These are phyloP conservation scores for Periophthalmus modestus DNA, from an alignment of 2,113 vertebrate species.

Conservation along the genomic window DNA sequence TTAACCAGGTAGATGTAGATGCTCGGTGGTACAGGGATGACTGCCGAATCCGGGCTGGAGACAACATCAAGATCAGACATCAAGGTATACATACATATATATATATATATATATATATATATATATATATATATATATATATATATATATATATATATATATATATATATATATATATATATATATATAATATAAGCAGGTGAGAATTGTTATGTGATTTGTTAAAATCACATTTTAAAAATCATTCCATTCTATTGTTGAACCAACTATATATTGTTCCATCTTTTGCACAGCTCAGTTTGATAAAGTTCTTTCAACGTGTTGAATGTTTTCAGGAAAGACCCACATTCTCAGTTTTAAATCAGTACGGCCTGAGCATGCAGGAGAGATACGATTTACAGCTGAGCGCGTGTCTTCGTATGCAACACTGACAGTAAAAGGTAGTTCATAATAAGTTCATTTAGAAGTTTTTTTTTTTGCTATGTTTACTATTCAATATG, in stretches of 20 bases:
- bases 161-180: no score
- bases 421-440: slow-evolving; percentile 87
- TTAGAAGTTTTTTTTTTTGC: background rate
- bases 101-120: no score
- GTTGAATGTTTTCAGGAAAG: slow-evolving; percentile 76
- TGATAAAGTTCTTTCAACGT: background rate
- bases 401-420: slow-evolving; percentile 87
- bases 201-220: background rate
- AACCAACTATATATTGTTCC: background rate
- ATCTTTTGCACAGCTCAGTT: background rate
- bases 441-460: slow-evolving; percentile 62
- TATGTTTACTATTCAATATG: background rate
- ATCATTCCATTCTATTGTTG: background rate
- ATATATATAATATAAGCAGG: no score
- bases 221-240: background rate
- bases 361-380: slow-evolving; percentile 83
- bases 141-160: no score
- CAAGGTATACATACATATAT: slow-evolving; percentile 75
- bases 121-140: background rate
- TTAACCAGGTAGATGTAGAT: slow-evolving; percentile 88
- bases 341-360: slow-evolving; percentile 78
- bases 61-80: slow-evolving; percentile 86
- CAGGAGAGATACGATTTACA: slow-evolving; percentile 88
- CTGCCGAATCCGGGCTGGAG: slow-evolving; percentile 79
- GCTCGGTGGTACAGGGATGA: slow-evolving; percentile 90